Conservation (phyloP, 2,888 invertebrate genomes). For the Dasysyrphus tricinctus region DNA sequence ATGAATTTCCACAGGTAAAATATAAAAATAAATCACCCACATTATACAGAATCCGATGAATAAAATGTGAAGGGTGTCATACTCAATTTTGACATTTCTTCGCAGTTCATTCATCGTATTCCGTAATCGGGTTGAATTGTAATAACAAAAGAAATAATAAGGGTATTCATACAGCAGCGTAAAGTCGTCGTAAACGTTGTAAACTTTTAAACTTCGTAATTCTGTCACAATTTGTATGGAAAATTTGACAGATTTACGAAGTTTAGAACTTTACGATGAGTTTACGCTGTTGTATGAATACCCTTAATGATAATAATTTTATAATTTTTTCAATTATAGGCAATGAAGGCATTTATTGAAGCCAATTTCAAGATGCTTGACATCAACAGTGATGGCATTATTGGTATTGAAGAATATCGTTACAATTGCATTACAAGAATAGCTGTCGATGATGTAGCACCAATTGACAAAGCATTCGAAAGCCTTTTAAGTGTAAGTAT, state of each 20-base stretch:
- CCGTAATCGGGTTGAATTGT: too few species aligned
- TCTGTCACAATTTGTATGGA: too few species aligned
- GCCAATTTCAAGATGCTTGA: slow-evolving; percentile 92
- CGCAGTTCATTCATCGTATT: too few species aligned
- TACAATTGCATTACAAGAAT: slow-evolving; percentile 92
- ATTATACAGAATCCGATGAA: too few species aligned
- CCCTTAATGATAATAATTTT: not conserved
- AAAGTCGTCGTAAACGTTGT: too few species aligned
- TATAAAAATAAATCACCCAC: not conserved
- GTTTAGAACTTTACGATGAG: too few species aligned
- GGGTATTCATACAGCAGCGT: too few species aligned
- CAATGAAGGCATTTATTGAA: slow-evolving; percentile 94
- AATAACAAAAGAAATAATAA: not conserved
- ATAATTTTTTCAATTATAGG: slow-evolving; percentile 79
- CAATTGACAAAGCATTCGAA: slow-evolving; percentile 91
- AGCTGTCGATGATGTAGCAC: slow-evolving; percentile 90
- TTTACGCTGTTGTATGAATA: too few species aligned
- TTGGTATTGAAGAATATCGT: slow-evolving; percentile 91
- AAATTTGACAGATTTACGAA: too few species aligned
- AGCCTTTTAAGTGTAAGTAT: slow-evolving; percentile 89
- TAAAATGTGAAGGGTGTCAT: too few species aligned
- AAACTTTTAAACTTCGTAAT: too few species aligned
- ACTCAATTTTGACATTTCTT: too few species aligned
- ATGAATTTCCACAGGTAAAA: slow-evolving; percentile 89
- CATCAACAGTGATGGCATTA: slow-evolving; percentile 90